Evolutionary conservation across 2,797 vertebrate species (phyloP).

Genomic region (Alauda arvensis): DNA sequence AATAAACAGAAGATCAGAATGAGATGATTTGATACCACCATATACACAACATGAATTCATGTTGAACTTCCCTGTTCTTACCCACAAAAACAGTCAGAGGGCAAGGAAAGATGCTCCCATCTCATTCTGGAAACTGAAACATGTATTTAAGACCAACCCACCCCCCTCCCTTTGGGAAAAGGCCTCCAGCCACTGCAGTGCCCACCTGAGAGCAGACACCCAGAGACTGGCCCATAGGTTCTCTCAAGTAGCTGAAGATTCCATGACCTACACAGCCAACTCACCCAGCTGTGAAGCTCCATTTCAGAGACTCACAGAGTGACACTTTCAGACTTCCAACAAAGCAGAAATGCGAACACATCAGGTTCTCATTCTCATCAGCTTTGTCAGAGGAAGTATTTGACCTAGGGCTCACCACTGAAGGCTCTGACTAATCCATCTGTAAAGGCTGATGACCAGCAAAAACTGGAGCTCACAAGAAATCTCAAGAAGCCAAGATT

Average conservation of each 20-base stretch:
- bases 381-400: neutral
- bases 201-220: neutral
- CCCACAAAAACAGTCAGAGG: slow-evolving; percentile 49
- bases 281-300: neutral
- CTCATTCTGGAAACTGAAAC: slow-evolving; percentile 81
- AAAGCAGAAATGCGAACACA: neutral
- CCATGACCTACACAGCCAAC: neutral
- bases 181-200: neutral
- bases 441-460: neutral
- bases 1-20: slow-evolving; percentile 77
- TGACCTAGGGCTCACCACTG: neutral
- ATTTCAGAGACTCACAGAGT: neutral
- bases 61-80: slow-evolving; percentile 53
- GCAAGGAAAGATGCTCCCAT: slow-evolving; percentile 88
- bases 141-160: slow-evolving; percentile 6
- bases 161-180: slow-evolving; percentile 23
- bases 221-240: neutral
- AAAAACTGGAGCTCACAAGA: neutral
- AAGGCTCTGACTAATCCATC: slow-evolving; percentile 1
- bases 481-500: neutral
- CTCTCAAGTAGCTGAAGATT: neutral
- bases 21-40: slow-evolving; percentile 71
- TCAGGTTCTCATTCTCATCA: neutral
- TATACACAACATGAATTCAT: slow-evolving; percentile 50
- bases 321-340: neutral